These are phyloP conservation scores for Atractosteus spatula DNA, from an alignment of 2,113 vertebrate species.

Conservation along the genomic window DNA sequence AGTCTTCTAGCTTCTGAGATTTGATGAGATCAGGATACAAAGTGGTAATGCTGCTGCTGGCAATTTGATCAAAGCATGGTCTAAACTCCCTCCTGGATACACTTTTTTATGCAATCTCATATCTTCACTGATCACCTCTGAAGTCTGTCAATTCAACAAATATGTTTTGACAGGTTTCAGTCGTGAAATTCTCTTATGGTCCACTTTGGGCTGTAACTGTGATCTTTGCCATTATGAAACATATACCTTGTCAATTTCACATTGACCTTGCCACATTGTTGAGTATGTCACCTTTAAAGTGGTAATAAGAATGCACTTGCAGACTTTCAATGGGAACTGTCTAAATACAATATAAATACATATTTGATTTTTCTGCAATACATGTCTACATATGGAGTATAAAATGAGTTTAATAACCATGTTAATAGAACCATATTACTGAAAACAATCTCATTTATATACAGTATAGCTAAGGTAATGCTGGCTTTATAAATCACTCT, in stretches of 20 bases:
- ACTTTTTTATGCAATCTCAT: background rate
- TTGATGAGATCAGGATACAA: too few relatives aligned
- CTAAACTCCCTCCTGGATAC: background rate
- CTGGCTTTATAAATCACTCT: too few relatives aligned
- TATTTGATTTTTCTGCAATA: too few relatives aligned
- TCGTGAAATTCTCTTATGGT: background rate
- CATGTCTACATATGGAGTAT: too few relatives aligned
- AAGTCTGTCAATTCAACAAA: background rate
- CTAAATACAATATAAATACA: too few relatives aligned
- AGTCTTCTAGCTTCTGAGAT: too few relatives aligned
- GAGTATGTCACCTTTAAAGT: conserved; percentile 10
- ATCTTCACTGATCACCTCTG: background rate
- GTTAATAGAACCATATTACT: too few relatives aligned
- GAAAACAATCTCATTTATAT: too few relatives aligned
- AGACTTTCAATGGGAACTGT: background rate
- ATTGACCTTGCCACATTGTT: background rate
- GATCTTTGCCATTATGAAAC: background rate
- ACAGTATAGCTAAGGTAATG: too few relatives aligned
- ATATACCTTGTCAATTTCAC: conserved; percentile 6
- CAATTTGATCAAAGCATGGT: conserved; percentile 2
- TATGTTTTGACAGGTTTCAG: background rate
- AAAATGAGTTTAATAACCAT: too few relatives aligned
- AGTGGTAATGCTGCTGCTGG: too few relatives aligned
- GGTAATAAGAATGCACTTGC: background rate
- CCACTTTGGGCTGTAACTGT: background rate